Conservation (phyloP, 2,113 vertebrate genomes). For the Myodes glareolus region DNA sequence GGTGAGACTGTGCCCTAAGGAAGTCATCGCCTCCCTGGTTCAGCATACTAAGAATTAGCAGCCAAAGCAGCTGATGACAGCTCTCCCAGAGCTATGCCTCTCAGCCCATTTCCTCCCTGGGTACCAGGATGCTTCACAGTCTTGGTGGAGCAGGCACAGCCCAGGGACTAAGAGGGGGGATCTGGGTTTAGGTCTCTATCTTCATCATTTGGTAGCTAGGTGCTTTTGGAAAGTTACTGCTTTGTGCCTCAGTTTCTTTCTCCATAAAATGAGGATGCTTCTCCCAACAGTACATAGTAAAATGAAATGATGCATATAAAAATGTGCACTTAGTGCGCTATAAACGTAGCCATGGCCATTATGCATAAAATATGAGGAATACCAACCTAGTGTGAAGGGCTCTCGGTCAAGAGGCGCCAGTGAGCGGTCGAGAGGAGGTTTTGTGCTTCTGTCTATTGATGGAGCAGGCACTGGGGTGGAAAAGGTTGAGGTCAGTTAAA, state of each 20-base stretch:
- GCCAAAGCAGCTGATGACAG: background rate
- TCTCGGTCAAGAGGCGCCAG: conserved; percentile 83
- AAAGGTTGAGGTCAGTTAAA: background rate
- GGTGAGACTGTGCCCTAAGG: background rate
- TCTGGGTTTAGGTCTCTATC: background rate
- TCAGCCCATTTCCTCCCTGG: background rate
- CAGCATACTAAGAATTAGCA: background rate
- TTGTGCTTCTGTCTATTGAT: conserved; percentile 90
- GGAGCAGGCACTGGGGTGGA: conserved; percentile 83
- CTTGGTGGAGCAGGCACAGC: background rate
- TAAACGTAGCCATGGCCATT: background rate
- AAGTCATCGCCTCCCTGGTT: background rate
- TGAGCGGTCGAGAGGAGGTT: conserved; percentile 86
- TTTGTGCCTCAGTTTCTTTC: background rate
- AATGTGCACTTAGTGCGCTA: background rate
- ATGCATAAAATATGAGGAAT: background rate
- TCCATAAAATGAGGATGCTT: background rate
- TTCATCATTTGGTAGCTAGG: background rate
- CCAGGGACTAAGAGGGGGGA: background rate
- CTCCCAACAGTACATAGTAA: background rate
- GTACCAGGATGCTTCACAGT: accelerated
- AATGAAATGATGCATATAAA: background rate
- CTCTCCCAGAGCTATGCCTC: background rate
- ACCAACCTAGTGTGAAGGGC: conserved; percentile 82
- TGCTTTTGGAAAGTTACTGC: background rate